Percentiles rank a stretch among this genome's conserved stretches.
phyloP scores from a whole-genome alignment of 2,888 invertebrate genomes.

The Nymphalis urticae region DNA sequence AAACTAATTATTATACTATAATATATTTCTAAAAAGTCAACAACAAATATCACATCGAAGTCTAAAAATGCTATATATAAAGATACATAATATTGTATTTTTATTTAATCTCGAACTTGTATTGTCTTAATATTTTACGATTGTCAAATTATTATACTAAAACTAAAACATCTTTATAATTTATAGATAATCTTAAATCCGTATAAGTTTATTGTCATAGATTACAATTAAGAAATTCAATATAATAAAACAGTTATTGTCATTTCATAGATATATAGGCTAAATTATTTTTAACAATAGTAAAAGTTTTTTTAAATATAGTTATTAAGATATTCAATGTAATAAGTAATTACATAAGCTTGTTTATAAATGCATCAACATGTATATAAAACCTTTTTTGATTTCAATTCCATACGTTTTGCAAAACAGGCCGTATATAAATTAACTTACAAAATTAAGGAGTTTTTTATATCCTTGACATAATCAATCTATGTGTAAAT shows the following conservation, averaged over 20 bases:
- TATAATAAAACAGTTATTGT: constrained; percentile 8
- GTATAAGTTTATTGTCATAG: constrained; percentile 15
- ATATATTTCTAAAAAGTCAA: constrained; percentile 12
- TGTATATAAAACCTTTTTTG: no score
- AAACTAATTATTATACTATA: constrained; percentile 2
- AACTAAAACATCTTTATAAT: background rate
- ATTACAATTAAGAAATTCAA: background rate
- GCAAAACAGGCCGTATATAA: no score
- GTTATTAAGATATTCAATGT: no score
- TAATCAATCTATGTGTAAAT: no score
- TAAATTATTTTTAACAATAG: background rate
- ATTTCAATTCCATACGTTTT: no score
- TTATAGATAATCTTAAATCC: no score
- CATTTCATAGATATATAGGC: background rate
- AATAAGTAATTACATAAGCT: no score
- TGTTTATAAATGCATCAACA: no score
- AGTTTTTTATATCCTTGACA: no score
- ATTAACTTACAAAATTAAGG: no score
- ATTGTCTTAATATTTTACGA: background rate
- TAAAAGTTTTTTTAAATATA: no score
- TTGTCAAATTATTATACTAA: background rate
- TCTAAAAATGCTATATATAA: no score
- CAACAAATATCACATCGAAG: constrained; percentile 16
- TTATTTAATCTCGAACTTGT: background rate
- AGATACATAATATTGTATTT: background rate